Evolutionary conservation across 1,140 invertebrate genomes (phyloP).

Genomic region (Zaprionus capensis): DNA sequence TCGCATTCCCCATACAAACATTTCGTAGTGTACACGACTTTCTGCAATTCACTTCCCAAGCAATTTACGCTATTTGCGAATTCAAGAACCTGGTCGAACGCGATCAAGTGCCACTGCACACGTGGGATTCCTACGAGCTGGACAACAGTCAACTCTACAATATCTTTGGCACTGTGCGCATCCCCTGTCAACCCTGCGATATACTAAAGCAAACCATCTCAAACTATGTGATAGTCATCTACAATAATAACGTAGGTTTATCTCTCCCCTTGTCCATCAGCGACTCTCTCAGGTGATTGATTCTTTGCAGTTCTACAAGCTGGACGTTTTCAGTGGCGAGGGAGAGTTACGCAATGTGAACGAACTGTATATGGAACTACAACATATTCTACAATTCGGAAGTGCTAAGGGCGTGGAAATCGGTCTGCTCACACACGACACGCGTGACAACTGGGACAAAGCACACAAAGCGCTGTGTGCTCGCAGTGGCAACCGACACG

Average conservation of each 20-base stretch:
- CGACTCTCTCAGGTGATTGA: not conserved
- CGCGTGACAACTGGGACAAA: slow-evolving; percentile 92
- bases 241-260: slow-evolving; percentile 92
- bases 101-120: slow-evolving; percentile 89
- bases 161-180: slow-evolving; percentile 93
- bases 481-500: slow-evolving; percentile 86
- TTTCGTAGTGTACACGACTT: slow-evolving; percentile 87
- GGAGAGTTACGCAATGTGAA: slow-evolving; percentile 60
- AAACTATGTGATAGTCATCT: slow-evolving; percentile 90
- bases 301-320: slow-evolving; percentile 88
- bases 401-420: slow-evolving; percentile 85
- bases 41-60: slow-evolving; percentile 88
- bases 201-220: slow-evolving; percentile 87
- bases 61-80: slow-evolving; percentile 88
- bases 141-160: slow-evolving; percentile 96
- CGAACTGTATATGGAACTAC: slow-evolving; percentile 75
- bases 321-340: slow-evolving; percentile 88
- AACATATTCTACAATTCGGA: slow-evolving; percentile 85
- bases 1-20: slow-evolving; percentile 89
- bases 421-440: slow-evolving; percentile 92
- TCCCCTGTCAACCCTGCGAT: slow-evolving; percentile 89
- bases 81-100: slow-evolving; percentile 89
- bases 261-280: not conserved
- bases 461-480: slow-evolving; percentile 87
- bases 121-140: slow-evolving; percentile 89